phyloP scores from a whole-genome alignment of 2,113 vertebrate genomes.

The Eurystomus gularis region DNA sequence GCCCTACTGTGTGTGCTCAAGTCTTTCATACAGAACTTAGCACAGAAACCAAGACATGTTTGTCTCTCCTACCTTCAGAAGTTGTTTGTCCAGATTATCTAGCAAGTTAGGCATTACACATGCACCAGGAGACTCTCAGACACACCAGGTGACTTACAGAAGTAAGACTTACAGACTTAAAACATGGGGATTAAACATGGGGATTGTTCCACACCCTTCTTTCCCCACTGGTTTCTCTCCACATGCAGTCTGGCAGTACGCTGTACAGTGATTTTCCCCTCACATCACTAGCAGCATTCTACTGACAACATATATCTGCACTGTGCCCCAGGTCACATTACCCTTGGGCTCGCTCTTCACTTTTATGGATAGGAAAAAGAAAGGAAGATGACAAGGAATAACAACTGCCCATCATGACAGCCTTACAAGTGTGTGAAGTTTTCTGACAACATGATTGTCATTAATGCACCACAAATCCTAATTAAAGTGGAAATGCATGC shows the following conservation, averaged over 20 bases:
- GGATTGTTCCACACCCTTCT: neutral
- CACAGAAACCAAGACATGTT: accelerated
- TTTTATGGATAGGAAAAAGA: neutral
- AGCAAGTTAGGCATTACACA: neutral
- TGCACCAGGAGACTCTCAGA: neutral
- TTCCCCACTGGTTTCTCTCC: neutral
- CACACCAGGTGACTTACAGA: neutral
- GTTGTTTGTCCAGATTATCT: neutral
- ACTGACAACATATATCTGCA: neutral
- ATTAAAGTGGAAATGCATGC: slow-evolving; percentile 12
- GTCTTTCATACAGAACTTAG: neutral
- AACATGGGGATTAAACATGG: accelerated
- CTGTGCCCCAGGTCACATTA: neutral
- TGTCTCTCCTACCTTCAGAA: neutral
- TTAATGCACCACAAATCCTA: slow-evolving; percentile 32
- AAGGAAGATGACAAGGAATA: slow-evolving; percentile 7
- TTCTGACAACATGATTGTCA: slow-evolving; percentile 27
- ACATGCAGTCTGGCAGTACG: neutral
- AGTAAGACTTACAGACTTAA: no score
- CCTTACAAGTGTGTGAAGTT: neutral
- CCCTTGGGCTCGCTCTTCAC: neutral
- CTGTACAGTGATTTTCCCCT: neutral
- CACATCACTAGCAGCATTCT: neutral
- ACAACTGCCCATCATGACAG: slow-evolving; percentile 5
- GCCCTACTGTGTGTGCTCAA: neutral